These are phyloP conservation scores for Nasonia longicornis DNA, from an alignment of 1,140 invertebrate genomes.

Conservation along the genomic window DNA sequence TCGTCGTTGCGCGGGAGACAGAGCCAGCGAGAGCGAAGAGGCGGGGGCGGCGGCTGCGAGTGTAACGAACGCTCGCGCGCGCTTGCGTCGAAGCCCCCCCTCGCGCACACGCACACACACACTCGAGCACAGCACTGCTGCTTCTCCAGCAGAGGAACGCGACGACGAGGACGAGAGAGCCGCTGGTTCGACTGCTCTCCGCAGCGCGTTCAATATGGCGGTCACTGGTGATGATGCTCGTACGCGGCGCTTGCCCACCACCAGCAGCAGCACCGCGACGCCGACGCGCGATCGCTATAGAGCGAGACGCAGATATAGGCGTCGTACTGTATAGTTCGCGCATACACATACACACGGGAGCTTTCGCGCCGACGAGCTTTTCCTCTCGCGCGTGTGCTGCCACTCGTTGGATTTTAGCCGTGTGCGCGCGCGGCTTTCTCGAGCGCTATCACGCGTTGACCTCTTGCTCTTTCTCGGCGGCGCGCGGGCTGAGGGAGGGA, in stretches of 20 bases:
- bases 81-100: background rate
- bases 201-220: slow-evolving; percentile 53
- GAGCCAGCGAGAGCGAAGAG: background rate
- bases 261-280: slow-evolving; percentile 50
- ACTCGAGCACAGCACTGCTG: background rate
- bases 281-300: slow-evolving; percentile 45
- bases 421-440: background rate
- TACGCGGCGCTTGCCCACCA: slow-evolving; percentile 52
- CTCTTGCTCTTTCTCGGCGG: background rate
- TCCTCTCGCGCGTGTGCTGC: slow-evolving; percentile 49
- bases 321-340: slow-evolving; percentile 47
- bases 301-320: slow-evolving; percentile 47
- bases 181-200: background rate
- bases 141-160: background rate
- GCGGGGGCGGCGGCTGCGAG: slow-evolving; percentile 8
- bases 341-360: slow-evolving; percentile 40
- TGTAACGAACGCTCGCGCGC: slow-evolving; percentile 4
- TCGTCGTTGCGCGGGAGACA: background rate
- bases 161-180: background rate
- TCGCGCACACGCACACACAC: too few relatives aligned
- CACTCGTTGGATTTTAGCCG: slow-evolving; percentile 45
- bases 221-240: slow-evolving; percentile 51
- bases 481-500: background rate
- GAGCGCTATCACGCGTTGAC: background rate
- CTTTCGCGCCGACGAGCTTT: slow-evolving; percentile 49